These are phyloP conservation scores for Anniella stebbinsi DNA, from an alignment of 2,797 vertebrate genomes.

Conservation along the genomic window DNA sequence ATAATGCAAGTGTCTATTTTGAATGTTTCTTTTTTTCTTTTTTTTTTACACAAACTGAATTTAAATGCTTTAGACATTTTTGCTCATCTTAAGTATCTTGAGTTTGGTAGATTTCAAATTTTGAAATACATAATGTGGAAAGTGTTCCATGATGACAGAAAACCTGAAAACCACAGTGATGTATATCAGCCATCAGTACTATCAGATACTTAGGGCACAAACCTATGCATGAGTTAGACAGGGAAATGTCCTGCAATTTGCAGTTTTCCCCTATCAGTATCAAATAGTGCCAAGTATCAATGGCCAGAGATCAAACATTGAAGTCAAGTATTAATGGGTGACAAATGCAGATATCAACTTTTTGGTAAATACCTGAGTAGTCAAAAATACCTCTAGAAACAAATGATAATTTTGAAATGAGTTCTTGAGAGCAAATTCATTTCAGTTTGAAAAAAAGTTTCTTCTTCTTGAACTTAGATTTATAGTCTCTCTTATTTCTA, in stretches of 20 bases:
- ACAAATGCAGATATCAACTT: background rate
- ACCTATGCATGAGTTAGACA: too few relatives aligned
- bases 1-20: background rate
- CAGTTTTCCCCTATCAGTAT: too few relatives aligned
- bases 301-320: background rate
- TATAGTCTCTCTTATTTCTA: background rate
- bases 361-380: too few relatives aligned
- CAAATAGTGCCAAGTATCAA: background rate
- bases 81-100: background rate
- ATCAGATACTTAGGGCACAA: too few relatives aligned
- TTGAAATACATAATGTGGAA: too few relatives aligned
- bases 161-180: background rate
- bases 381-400: background rate
- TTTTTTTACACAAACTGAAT: background rate
- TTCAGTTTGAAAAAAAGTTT: background rate
- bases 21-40: background rate
- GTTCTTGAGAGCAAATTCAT: background rate
- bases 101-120: background rate
- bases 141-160: background rate
- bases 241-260: too few relatives aligned
- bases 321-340: background rate
- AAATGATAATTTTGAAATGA: background rate
- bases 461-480: background rate
- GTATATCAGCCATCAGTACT: background rate
- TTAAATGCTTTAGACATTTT: background rate